phyloP scores from a whole-genome alignment of 1,140 invertebrate genomes.

The Drosophila biarmipes region DNA sequence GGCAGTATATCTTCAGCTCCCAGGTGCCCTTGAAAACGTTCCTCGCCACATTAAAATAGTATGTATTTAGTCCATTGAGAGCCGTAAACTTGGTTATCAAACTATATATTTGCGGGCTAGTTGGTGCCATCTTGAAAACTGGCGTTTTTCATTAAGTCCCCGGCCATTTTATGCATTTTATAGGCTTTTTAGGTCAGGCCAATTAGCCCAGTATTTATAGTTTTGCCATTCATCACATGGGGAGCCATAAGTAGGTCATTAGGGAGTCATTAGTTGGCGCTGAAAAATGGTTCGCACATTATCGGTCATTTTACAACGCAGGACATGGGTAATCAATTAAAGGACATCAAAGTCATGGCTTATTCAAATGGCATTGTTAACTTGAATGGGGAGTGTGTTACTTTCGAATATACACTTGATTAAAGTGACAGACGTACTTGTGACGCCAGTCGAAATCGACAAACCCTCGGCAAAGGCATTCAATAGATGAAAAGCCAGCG shows the following conservation, averaged over 20 bases:
- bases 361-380: neutral
- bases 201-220: slow-evolving; percentile 29
- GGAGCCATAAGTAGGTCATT: slow-evolving; percentile 13
- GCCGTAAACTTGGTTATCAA: slow-evolving; percentile 19
- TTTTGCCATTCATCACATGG: slow-evolving; percentile 6
- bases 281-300: slow-evolving; percentile 31
- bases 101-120: slow-evolving; percentile 8
- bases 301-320: neutral
- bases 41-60: neutral
- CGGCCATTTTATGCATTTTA: slow-evolving; percentile 34
- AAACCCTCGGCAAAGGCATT: neutral
- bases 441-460: neutral
- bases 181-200: slow-evolving; percentile 3
- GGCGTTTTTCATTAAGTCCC: neutral
- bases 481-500: slow-evolving; percentile 30
- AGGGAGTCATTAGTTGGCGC: slow-evolving; percentile 8
- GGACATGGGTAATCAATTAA: slow-evolving; percentile 22
- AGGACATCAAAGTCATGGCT: slow-evolving; percentile 12
- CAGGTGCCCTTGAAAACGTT: neutral
- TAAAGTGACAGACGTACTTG: neutral
- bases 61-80: slow-evolving; percentile 40
- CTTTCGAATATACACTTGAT: neutral
- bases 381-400: neutral
- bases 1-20: slow-evolving; percentile 15
- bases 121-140: slow-evolving; percentile 16